Evolutionary conservation across 2,113 vertebrate species (phyloP).

Genomic region (Podarcis muralis): DNA sequence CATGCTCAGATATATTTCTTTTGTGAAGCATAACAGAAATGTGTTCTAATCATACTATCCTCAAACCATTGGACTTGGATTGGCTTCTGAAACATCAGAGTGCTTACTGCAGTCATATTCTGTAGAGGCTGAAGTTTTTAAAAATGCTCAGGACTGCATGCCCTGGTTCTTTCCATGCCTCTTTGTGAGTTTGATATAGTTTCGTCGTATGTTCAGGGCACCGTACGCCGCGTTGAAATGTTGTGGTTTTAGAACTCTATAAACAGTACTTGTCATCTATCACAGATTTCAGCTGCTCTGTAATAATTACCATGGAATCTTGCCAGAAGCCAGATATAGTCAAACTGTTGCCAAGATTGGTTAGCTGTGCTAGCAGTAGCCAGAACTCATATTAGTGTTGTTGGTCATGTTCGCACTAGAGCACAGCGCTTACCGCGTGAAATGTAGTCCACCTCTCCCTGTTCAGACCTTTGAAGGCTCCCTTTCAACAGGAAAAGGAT

Average conservation of each 20-base stretch:
- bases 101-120: neutral
- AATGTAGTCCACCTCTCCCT: neutral
- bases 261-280: neutral
- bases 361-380: neutral
- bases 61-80: neutral
- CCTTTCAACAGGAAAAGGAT: neutral
- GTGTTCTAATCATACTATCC: neutral
- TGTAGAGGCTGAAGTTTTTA: neutral
- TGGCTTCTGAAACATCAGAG: neutral
- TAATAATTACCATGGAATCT: neutral
- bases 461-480: neutral
- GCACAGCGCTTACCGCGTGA: neutral
- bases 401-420: neutral
- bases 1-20: neutral
- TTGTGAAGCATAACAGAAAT: neutral
- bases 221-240: neutral
- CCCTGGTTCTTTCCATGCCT: neutral
- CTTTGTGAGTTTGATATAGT: neutral
- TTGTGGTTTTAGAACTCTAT: neutral
- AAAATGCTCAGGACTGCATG: neutral
- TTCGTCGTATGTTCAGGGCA: neutral
- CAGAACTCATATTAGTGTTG: neutral
- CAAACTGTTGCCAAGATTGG: neutral
- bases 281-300: neutral
- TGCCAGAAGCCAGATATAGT: neutral